phyloP scores from a whole-genome alignment of 2,888 invertebrate genomes.

The Cosmopolites sordidus region DNA sequence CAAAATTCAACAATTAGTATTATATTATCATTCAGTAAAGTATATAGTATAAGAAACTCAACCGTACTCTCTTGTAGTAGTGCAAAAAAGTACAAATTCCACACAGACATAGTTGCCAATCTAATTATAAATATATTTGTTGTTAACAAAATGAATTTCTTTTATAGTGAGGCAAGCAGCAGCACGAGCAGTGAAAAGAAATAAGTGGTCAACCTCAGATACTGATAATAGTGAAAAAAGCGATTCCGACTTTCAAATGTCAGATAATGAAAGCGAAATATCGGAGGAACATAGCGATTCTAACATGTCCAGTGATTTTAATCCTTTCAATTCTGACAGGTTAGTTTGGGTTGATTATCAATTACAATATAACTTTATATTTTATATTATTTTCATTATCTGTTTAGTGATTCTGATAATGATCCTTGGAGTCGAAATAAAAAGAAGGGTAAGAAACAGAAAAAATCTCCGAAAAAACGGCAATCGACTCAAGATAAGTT shows the following conservation, averaged over 20 bases:
- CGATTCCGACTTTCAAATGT: slow-evolving; percentile 55
- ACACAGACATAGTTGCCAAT: too few species aligned
- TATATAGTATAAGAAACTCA: too few species aligned
- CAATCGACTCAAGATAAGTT: slow-evolving; percentile 72
- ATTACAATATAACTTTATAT: neutral
- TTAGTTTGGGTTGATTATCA: too few species aligned
- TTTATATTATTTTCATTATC: neutral
- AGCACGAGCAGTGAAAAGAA: slow-evolving; percentile 56
- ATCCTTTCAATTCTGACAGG: slow-evolving; percentile 80
- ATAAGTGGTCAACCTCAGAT: slow-evolving; percentile 62
- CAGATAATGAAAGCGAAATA: slow-evolving; percentile 51
- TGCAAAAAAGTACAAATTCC: too few species aligned
- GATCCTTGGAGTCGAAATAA: slow-evolving; percentile 53
- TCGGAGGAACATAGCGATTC: slow-evolving; percentile 55
- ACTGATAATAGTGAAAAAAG: slow-evolving; percentile 57
- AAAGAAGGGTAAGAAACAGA: slow-evolving; percentile 43
- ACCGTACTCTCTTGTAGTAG: too few species aligned
- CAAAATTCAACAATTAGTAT: too few species aligned
- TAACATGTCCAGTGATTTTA: slow-evolving; percentile 76
- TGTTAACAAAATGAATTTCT: slow-evolving; percentile 12
- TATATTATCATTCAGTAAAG: too few species aligned
- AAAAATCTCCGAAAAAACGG: slow-evolving; percentile 42
- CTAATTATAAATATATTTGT: too few species aligned
- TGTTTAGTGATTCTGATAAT: slow-evolving; percentile 70
- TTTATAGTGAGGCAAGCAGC: slow-evolving; percentile 56